These are phyloP conservation scores for Thumatha senex DNA, from an alignment of 2,888 invertebrate genomes.

Conservation along the genomic window DNA sequence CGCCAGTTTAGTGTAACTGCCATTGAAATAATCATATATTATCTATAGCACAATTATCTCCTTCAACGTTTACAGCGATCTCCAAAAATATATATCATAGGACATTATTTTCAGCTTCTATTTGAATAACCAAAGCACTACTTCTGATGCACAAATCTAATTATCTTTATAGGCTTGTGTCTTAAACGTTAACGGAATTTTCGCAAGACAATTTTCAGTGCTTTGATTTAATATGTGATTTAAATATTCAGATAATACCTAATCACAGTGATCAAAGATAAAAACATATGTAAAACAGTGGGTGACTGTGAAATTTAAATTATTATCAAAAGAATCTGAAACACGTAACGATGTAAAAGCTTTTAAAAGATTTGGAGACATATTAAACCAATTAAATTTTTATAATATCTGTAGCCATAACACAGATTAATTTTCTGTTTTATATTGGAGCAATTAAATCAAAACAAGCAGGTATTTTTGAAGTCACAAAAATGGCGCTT, in stretches of 20 bases:
- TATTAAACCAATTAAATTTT: conserved; percentile 4
- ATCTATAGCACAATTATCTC: too few species aligned
- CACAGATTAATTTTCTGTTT: conserved; percentile 12
- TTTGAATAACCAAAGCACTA: too few species aligned
- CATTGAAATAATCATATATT: too few species aligned
- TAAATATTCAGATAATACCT: neutral
- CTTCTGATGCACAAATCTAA: too few species aligned
- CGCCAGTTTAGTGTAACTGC: too few species aligned
- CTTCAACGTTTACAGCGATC: too few species aligned
- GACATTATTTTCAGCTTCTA: too few species aligned
- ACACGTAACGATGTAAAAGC: conserved; percentile 8
- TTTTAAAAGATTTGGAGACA: conserved; percentile 2
- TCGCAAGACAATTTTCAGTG: too few species aligned
- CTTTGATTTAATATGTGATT: neutral
- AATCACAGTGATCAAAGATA: neutral
- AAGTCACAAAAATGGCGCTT: conserved; percentile 37
- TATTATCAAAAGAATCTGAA: conserved; percentile 12
- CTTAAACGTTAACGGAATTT: too few species aligned
- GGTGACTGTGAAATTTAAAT: neutral
- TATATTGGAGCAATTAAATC: conserved; percentile 11
- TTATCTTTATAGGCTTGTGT: too few species aligned
- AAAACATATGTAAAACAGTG: neutral
- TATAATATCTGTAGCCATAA: conserved; percentile 2
- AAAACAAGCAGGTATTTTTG: conserved; percentile 36
- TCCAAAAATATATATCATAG: too few species aligned